Evolutionary conservation across 1,140 invertebrate genomes (phyloP).

Genomic region (Harpegnathos saltator): DNA sequence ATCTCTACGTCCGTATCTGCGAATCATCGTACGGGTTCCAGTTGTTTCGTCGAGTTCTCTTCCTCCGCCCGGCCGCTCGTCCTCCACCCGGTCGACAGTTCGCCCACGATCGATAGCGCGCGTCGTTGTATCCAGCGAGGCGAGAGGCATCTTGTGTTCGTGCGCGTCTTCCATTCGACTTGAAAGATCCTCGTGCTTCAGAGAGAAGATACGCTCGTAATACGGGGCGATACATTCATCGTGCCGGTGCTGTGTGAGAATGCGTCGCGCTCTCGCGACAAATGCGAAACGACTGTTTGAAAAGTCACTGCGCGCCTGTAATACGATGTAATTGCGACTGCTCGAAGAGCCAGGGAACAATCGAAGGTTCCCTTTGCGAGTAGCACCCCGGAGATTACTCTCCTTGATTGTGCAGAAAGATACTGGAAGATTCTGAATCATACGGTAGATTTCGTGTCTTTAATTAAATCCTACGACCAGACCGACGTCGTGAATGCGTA

Average conservation of each 20-base stretch:
- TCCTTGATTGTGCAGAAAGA: conserved; percentile 20
- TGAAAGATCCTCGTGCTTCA: conserved; percentile 56
- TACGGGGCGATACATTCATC: conserved; percentile 42
- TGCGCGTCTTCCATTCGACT: conserved; percentile 50
- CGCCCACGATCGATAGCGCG: conserved; percentile 58
- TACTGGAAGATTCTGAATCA: neutral
- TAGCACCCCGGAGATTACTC: conserved; percentile 20
- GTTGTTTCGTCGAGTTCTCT: neutral
- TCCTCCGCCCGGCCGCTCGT: too few species aligned
- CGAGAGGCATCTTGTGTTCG: conserved; percentile 54
- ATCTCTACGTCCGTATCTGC: conserved; percentile 31
- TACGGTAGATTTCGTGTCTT: conserved; percentile 12
- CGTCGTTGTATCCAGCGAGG: conserved; percentile 44
- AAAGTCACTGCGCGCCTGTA: conserved; percentile 28
- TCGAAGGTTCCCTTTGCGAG: conserved; percentile 37
- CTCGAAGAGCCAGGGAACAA: conserved; percentile 40
- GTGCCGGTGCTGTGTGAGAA: conserved; percentile 14
- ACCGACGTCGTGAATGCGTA: neutral
- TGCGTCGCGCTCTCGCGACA: conserved; percentile 27
- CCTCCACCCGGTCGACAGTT: too few species aligned
- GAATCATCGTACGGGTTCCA: conserved; percentile 60
- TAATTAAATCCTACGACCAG: conserved; percentile 23
- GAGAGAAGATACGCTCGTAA: conserved; percentile 22
- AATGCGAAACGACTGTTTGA: conserved; percentile 38
- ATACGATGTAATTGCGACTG: conserved; percentile 50